Percentiles rank a stretch among this genome's conserved stretches.
These are phyloP conservation scores for Hybognathus amarus DNA, from an alignment of 2,797 vertebrate genomes.

Conservation along the genomic window DNA sequence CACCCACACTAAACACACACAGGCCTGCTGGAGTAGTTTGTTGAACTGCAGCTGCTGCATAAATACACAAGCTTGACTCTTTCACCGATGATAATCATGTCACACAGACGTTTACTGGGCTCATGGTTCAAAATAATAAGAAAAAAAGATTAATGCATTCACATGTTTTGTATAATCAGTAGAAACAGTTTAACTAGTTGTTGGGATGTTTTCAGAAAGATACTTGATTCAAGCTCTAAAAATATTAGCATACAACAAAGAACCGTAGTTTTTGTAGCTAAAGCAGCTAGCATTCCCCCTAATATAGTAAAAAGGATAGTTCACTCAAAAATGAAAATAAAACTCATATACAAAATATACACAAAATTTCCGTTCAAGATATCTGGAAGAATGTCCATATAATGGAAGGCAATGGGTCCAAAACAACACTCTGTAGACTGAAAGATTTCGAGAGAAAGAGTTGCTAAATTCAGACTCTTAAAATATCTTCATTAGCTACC, in stretches of 20 bases:
- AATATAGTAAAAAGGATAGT: background rate
- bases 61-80: constrained; percentile 27
- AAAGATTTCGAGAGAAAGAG: background rate
- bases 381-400: background rate
- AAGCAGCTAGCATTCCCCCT: background rate
- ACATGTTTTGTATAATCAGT: background rate
- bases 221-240: background rate
- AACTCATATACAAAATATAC: background rate
- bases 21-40: constrained; percentile 15
- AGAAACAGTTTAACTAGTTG: background rate
- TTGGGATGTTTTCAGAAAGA: background rate
- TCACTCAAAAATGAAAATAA: background rate
- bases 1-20: constrained; percentile 60
- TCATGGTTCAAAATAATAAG: background rate
- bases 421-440: background rate
- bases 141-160: background rate
- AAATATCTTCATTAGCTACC: background rate
- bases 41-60: constrained; percentile 31
- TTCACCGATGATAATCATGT: constrained; percentile 15
- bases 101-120: background rate
- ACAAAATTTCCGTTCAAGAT: background rate
- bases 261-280: background rate
- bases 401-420: background rate
- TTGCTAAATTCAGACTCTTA: background rate
- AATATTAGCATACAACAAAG: background rate